Conservation (phyloP, 2,888 invertebrate species). For the Platycheirus albimanus region DNA sequence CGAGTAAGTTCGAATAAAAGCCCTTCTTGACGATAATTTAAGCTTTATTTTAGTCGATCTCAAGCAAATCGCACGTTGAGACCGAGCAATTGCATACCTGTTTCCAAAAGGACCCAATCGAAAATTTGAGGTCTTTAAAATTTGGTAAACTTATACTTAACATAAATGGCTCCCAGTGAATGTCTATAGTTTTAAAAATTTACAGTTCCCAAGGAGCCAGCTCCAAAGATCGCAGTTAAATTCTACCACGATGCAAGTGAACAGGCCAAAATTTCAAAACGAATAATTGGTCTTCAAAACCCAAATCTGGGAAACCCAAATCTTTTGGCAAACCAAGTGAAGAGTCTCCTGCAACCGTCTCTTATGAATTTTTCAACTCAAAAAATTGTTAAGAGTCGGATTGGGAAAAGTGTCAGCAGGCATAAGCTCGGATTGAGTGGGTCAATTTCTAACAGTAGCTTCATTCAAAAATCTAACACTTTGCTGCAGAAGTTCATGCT, state of each 20-base stretch:
- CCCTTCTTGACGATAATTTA: neutral
- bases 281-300: neutral
- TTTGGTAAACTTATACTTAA: neutral
- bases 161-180: no score
- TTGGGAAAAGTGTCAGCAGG: no score
- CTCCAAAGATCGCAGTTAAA: neutral
- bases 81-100: neutral
- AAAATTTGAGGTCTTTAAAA: slow-evolving; percentile 4
- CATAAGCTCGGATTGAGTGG: no score
- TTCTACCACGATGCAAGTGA: neutral
- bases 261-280: neutral
- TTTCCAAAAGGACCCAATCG: neutral
- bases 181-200: neutral
- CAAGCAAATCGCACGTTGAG: neutral
- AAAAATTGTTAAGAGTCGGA: no score
- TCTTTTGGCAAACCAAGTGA: neutral
- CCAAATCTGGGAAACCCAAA: neutral
- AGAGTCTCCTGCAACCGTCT: neutral
- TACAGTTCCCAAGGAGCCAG: neutral
- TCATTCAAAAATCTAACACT: no score
- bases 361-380: no score
- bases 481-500: no score
- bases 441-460: no score
- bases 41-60: neutral
- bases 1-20: neutral